Evolutionary conservation across 2,797 vertebrate genomes (phyloP), one percentile per base, ranked within the genome.

Genomic region (Rachycentron canadum): DNA sequence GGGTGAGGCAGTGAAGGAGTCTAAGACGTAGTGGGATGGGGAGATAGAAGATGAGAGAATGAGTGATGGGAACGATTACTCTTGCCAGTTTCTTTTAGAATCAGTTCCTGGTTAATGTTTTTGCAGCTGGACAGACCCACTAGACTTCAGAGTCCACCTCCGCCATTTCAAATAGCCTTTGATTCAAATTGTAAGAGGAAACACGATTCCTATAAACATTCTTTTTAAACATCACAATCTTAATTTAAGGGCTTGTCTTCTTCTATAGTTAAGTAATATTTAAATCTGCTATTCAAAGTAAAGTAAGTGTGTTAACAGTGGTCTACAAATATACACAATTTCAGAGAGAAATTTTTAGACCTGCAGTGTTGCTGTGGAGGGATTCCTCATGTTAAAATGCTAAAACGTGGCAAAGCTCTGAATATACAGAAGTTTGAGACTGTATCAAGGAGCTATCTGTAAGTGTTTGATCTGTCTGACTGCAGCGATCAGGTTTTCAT

Each of bases 1-100:
- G 91, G 94, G 92, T 50, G 83, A 88, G 64, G 74, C 83, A 80
- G 65, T 69, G 86, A 69, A 81, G 85, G 77, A 90, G 77, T 76
- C 74, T 76, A 81, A 89, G 81, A 89, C 78, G 77, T 69, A 49
- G 84, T 63, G 76, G 84, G 84, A 69, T 49, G 81, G 23, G 52
- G 58, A 49, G 69, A 86, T 76, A 75, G 74, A 79, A 55, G 87
- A 85, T 56, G 69, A 76, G 86, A 59, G 75, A 72, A 74, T 69
- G 81, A 84, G 79, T 81, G 89, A 88, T 83, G 47, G 82, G 67
- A 82, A 71, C 11, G 23, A 83, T 89, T 80, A 73, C 32, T 79
- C 76, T 36, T 79, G 82, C 79, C 82, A 81, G 71, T 81, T 85
- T 87, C 76, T 76, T 65, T 86, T 47, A 82, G 38, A 80, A 73